Conservation (phyloP, 2,113 vertebrate genomes). For the Mormoops blainvillei region DNA sequence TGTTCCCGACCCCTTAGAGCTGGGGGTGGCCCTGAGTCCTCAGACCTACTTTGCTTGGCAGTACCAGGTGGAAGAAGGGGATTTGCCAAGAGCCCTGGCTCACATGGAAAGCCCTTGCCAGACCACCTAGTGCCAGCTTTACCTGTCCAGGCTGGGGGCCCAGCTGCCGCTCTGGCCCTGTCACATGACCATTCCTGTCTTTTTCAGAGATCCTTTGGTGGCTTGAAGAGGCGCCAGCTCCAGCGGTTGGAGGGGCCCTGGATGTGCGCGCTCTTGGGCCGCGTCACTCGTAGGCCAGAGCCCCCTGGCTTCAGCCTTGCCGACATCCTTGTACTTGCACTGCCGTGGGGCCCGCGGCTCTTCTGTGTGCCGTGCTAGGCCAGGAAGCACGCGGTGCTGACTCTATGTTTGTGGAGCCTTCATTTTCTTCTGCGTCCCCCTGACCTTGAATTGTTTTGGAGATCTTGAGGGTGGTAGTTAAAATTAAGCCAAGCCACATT, state of each 20-base stretch:
- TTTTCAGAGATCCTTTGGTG: background rate
- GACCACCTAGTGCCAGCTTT: background rate
- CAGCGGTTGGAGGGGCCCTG: no score
- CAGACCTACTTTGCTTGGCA: background rate
- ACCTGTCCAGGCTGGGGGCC: background rate
- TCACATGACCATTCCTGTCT: background rate
- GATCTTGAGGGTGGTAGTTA: background rate
- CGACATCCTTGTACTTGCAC: background rate
- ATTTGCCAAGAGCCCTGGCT: background rate
- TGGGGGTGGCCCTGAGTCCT: background rate
- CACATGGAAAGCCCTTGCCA: no score
- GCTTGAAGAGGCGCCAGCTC: accelerated
- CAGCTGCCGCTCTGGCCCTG: background rate
- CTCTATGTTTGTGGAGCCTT: background rate
- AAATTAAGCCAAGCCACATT: background rate
- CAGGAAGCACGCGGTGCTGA: background rate
- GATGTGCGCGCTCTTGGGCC: background rate
- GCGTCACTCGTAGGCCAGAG: background rate
- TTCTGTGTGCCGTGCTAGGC: background rate
- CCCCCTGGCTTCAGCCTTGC: background rate
- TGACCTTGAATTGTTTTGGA: background rate
- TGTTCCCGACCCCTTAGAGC: background rate
- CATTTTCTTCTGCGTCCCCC: background rate
- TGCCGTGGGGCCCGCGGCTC: background rate
- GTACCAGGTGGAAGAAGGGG: background rate